Conservation (phyloP, 2,888 invertebrate genomes). For the Doris montereyensis region DNA sequence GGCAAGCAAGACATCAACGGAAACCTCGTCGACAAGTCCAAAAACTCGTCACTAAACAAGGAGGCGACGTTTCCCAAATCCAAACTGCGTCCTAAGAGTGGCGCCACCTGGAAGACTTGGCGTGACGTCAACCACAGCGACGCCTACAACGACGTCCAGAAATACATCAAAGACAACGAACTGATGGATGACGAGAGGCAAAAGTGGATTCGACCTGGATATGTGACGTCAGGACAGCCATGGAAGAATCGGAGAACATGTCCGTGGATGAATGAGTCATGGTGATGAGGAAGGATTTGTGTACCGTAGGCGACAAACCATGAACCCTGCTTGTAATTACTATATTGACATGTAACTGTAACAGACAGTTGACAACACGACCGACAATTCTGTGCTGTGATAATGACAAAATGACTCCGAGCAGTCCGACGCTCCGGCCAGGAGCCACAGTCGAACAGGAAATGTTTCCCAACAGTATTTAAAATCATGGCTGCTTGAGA, state of each 20-base stretch:
- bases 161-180: slow-evolving; percentile 69
- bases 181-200: slow-evolving; percentile 64
- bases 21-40: background rate
- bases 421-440: too few species aligned
- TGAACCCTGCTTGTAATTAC: too few species aligned
- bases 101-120: slow-evolving; percentile 65
- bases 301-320: too few species aligned
- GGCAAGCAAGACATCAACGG: background rate
- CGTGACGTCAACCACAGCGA: slow-evolving; percentile 66
- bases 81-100: slow-evolving; percentile 15
- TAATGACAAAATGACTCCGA: too few species aligned
- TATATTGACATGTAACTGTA: too few species aligned
- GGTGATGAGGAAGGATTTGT: too few species aligned
- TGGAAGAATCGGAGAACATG: slow-evolving; percentile 11
- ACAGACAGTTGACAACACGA: too few species aligned
- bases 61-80: background rate
- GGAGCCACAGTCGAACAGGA: too few species aligned
- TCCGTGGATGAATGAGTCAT: too few species aligned
- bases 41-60: background rate
- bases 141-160: slow-evolving; percentile 67
- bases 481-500: too few species aligned
- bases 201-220: slow-evolving; percentile 65
- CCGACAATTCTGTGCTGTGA: too few species aligned
- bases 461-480: too few species aligned
- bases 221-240: slow-evolving; percentile 55